phyloP scores from a whole-genome alignment of 1,140 invertebrate genomes.

The Drosophila arawakana region DNA sequence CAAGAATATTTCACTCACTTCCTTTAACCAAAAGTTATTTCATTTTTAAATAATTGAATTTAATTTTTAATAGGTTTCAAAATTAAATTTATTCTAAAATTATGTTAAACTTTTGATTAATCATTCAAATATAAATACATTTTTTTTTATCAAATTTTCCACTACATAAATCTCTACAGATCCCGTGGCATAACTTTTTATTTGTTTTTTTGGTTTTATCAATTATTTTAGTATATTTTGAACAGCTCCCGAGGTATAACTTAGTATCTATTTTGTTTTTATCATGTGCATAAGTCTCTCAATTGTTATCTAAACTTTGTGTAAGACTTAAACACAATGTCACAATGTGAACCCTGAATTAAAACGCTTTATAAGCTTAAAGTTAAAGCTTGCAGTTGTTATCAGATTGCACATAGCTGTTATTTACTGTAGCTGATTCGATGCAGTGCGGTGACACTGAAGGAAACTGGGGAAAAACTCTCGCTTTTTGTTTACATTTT shows the following conservation, averaged over 20 bases:
- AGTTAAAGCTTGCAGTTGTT: not conserved
- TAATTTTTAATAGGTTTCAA: too few species aligned
- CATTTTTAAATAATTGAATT: too few species aligned
- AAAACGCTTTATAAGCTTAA: not conserved
- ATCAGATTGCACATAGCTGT: constrained; percentile 1
- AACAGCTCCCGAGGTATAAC: not conserved
- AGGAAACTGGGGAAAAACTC: constrained; percentile 2
- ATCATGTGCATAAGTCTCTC: not conserved
- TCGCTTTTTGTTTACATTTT: constrained; percentile 35
- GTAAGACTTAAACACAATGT: not conserved
- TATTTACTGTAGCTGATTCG: constrained; percentile 6
- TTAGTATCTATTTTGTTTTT: not conserved
- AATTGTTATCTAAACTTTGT: not conserved
- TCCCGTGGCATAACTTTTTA: too few species aligned
- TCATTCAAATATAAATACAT: too few species aligned
- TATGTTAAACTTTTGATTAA: too few species aligned
- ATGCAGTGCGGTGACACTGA: not conserved
- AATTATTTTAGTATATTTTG: not conserved
- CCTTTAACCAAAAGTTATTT: too few species aligned
- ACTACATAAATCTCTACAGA: too few species aligned
- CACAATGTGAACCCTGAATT: not conserved
- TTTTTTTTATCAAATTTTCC: too few species aligned
- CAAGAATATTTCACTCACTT: too few species aligned
- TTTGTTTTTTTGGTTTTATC: not conserved
- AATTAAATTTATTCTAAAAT: too few species aligned